Evolutionary conservation across 2,113 vertebrate genomes (phyloP), one percentile per base, ranked within the genome.

Genomic region (Chauna torquata): DNA sequence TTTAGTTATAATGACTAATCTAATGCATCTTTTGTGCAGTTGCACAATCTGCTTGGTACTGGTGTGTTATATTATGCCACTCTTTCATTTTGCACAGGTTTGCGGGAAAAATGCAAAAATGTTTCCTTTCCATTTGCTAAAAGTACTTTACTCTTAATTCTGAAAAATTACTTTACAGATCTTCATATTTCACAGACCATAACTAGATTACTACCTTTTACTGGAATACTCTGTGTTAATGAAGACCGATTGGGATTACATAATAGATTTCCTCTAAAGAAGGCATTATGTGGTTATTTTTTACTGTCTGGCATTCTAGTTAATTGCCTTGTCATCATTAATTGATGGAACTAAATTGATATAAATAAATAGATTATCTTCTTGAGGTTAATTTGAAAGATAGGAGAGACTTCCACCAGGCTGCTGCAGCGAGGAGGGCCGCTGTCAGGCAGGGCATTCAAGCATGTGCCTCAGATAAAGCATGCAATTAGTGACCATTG

Each of bases 261-360:
- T 68, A 94, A 96, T 92, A 96, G 95, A 95, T 97, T 97, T 97
- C 92, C 95, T 86, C 94, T 95, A 24, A 93, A 96, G 90, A 88
- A 95, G 88, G 94, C 92, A 93, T 94, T 92, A 95, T 93, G 91
- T 88, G 92, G 94, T 96, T 95, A 88, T 90, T 96, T 96, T 96
- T 95, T 92, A 94, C 91, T 95, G 89, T 90, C 97, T 96, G 92
- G 87, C 91, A 92, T 97, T 94, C 91, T 91, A 94, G 94, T 97
- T 97, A 97, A 97, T 97, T 96, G 97, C 96, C 91, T 95, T 97
- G 94, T 96, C 94, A 62, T 97, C 97, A 92, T 96, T 97, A 96
- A 96, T 96, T 95, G 97, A 95, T 97, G 94, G 88, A 80, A 77
- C 79, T 79, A 81, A 94, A 93, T 90, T 93, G 91, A 89, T 96